Evolutionary conservation across 2,888 invertebrate genomes (phyloP), one percentile per base, ranked within the genome.

Genomic region (Aproaerema taeniolella): DNA sequence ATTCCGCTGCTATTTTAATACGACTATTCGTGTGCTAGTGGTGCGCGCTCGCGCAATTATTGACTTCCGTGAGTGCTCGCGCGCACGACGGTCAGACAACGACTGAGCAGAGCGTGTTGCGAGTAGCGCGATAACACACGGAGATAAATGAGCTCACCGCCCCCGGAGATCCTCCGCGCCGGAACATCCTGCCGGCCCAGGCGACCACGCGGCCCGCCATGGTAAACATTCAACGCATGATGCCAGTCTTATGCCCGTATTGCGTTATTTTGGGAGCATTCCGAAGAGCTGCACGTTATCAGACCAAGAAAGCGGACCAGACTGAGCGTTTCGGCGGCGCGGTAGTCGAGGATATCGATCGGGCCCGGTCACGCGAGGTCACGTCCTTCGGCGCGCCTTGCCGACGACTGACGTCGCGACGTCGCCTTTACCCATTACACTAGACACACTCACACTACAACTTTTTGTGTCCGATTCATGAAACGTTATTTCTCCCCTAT

Each of bases 351-450:
- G 65, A 66, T 86, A 85, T 85, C 67, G 85, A 85, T 85, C 82
- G 73, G 59, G 57, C 61, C 56, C 61, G 62, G 67, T 63, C 75
- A 75, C 64, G 74, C 83, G 85, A 83, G 86, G 85, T 83, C 83
- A 64, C 64, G 86, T 86, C 86, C 86, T 86, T 85, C 85, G 82
- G 66, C 85, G 76, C 85, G 85, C 85, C 86, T 82, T 58, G 74
- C 63, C 75, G 68, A 62, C 69, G 50, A 41, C 54, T 28, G 35
- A 35, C 35, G 34, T 34, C 20, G 20, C 20, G 20, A 20, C 20
- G 20, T 34, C 17, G 34, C 35, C 26, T 16, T 15, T 24, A 25
- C 26, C 25, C 9, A n/a, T 29, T 35, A 36, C n/a, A n/a, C 31
- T 33, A 33, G 13, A 16, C 34, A 25, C 16, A 35, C 16, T 3